A percentile compares a stretch with the other conserved stretches of the same genome.
phyloP scores from a whole-genome alignment of 2,797 vertebrate genomes.

The Thaleichthys pacificus region DNA sequence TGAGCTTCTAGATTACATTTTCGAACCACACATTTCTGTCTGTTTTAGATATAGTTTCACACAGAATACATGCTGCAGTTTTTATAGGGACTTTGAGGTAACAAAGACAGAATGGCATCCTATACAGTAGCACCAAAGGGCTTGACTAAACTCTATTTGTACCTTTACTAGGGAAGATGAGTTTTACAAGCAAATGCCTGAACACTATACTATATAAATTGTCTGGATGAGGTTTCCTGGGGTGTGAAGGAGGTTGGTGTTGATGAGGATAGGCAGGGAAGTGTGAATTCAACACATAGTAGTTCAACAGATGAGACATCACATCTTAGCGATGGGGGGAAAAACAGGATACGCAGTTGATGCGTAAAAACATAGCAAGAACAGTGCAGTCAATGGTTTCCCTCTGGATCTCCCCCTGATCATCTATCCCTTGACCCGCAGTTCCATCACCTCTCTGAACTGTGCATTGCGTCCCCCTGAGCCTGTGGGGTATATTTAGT shows the following conservation, averaged over 20 bases:
- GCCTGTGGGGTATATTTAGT: constrained; percentile 63
- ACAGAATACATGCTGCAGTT: not conserved
- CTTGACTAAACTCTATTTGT: not conserved
- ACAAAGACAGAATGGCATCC: not conserved
- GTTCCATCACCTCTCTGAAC: not conserved
- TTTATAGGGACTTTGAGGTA: not conserved
- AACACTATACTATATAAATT: not conserved
- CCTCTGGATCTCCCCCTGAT: not conserved
- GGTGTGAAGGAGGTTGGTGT: not conserved
- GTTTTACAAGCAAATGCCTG: constrained; percentile 12
- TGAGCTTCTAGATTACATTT: too few relatives aligned
- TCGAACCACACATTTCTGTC: too few relatives aligned
- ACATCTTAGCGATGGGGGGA: not conserved
- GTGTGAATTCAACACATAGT: not conserved
- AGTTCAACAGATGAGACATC: not conserved
- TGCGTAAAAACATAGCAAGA: not conserved
- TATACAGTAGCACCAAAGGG: not conserved
- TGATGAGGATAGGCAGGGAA: not conserved
- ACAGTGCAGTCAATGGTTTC: not conserved
- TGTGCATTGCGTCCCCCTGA: not conserved
- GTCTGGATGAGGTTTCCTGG: not conserved
- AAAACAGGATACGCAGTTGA: not conserved
- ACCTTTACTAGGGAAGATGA: not conserved
- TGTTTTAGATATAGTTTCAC: not conserved
- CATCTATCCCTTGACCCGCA: not conserved